These are phyloP conservation scores for Polia nebulosa DNA, from an alignment of 2,888 invertebrate species.

Conservation along the genomic window DNA sequence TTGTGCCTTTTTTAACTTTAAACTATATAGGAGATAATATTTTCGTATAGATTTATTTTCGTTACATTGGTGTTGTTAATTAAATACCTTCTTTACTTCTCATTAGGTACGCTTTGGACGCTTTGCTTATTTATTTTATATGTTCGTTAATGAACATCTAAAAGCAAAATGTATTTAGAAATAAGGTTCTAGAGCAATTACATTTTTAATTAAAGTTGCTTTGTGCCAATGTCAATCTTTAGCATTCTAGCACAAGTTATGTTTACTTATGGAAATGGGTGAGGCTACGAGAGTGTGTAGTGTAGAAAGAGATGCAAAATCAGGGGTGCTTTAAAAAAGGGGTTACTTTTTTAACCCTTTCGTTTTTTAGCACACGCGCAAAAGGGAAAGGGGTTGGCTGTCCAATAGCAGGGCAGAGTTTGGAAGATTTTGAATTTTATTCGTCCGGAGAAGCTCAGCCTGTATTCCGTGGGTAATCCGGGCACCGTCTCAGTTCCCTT, in stretches of 20 bases:
- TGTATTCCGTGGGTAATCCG: conserved; percentile 74
- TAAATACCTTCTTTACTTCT: neutral
- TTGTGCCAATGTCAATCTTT: neutral
- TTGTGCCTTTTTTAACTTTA: too few species aligned
- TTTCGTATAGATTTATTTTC: neutral
- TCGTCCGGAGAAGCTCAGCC: conserved; percentile 75
- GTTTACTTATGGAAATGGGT: conserved; percentile 4
- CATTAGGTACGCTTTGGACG: conserved; percentile 4
- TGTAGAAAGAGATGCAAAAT: conserved; percentile 67
- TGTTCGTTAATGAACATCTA: neutral
- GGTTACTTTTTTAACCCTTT: conserved; percentile 88
- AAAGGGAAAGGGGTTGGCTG: conserved; percentile 82
- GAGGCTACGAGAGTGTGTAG: conserved; percentile 18
- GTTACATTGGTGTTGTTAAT: neutral
- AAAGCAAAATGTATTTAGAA: neutral
- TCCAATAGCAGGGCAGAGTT: conserved; percentile 85
- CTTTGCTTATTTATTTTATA: neutral
- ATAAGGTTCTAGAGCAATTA: neutral
- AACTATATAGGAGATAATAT: neutral
- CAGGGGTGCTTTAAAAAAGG: conserved; percentile 82
- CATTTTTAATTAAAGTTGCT: neutral
- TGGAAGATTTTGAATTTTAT: conserved; percentile 83
- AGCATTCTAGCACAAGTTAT: neutral
- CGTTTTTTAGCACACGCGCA: conserved; percentile 90
- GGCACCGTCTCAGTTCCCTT: conserved; percentile 76